Evolutionary conservation across 2,797 vertebrate species (phyloP).

Genomic region (Anguilla pacifica): DNA sequence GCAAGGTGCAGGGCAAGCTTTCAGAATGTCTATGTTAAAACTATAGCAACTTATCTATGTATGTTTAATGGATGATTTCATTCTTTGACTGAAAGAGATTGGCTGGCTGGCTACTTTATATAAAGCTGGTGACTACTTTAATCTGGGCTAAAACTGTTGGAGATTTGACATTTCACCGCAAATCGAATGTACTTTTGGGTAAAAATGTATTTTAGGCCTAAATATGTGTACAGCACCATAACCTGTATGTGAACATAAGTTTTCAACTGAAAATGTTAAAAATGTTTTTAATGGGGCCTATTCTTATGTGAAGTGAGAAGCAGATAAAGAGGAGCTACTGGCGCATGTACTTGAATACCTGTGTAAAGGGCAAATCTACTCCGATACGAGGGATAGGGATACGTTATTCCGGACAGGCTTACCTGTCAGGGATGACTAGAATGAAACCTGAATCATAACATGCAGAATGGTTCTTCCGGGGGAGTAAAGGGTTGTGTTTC

Average conservation of each 20-base stretch:
- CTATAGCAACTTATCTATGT: not conserved
- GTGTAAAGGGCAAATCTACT: not conserved
- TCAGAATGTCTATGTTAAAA: not conserved
- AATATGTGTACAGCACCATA: not conserved
- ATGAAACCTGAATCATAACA: not conserved
- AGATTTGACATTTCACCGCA: not conserved
- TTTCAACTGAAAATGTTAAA: not conserved
- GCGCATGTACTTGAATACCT: conserved; percentile 4
- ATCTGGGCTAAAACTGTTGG: not conserved
- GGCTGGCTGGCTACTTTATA: not conserved
- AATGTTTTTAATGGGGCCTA: not conserved
- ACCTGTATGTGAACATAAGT: not conserved
- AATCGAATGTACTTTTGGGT: not conserved
- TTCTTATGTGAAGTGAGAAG: not conserved
- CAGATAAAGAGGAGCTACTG: conserved; percentile 9
- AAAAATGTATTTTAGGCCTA: not conserved
- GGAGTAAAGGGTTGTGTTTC: not conserved
- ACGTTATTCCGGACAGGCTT: not conserved
- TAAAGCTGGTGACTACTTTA: not conserved
- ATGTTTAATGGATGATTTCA: not conserved
- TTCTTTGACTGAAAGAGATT: not conserved
- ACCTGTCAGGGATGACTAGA: not conserved
- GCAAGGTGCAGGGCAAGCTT: too few relatives aligned
- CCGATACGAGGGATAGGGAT: not conserved
- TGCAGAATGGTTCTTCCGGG: not conserved